phyloP scores from a whole-genome alignment of 2,797 vertebrate species.

The Adelosebastes latens region DNA sequence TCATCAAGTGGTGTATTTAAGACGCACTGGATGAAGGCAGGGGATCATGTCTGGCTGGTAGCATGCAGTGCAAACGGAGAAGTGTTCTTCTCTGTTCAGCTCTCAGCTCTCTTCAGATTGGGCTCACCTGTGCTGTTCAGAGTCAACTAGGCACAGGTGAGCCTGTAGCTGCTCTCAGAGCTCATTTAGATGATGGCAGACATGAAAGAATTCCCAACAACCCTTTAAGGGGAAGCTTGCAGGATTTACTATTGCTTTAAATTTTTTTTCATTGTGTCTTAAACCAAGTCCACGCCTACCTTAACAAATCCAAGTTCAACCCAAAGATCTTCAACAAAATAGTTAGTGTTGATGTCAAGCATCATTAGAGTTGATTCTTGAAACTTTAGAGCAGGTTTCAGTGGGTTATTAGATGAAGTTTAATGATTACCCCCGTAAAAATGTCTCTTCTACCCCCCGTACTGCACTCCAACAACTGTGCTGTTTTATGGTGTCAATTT shows the following conservation, averaged over 20 bases:
- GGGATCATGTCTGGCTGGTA: too few species aligned
- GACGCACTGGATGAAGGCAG: too few species aligned
- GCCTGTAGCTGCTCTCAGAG: too few species aligned
- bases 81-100: too few species aligned
- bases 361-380: background rate
- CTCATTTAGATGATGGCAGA: too few species aligned
- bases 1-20: too few species aligned
- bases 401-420: background rate
- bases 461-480: background rate
- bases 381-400: background rate
- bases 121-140: too few species aligned
- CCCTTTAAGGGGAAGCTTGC: background rate
- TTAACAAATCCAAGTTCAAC: background rate
- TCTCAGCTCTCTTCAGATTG: too few species aligned
- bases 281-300: background rate
- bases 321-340: background rate
- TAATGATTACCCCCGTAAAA: background rate
- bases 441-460: background rate
- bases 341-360: background rate
- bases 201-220: too few species aligned
- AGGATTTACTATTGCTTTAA: background rate
- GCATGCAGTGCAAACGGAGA: too few species aligned
- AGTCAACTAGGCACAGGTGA: too few species aligned
- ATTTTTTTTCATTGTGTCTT: background rate
- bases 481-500: background rate